Percentiles rank a stretch among this genome's conserved stretches.
Conservation (phyloP, 2,797 vertebrate genomes). For the Remorina albescens region DNA sequence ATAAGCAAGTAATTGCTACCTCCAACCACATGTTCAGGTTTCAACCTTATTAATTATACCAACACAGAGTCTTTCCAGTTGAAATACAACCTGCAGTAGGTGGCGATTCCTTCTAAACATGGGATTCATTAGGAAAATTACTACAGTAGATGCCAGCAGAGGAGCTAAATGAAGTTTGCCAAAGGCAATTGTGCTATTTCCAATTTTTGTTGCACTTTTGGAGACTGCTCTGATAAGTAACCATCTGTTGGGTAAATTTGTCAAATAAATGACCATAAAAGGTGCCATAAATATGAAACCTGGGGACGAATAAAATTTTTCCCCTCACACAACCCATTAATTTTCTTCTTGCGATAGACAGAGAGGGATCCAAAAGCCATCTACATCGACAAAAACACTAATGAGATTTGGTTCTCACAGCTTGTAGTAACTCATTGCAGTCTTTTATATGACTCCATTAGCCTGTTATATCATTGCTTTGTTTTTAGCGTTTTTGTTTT, state of each 20-base stretch:
- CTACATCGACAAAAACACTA: slow-evolving; percentile 55
- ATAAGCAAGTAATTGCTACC: slow-evolving; percentile 54
- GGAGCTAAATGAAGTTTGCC: slow-evolving; percentile 39
- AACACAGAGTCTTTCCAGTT: slow-evolving; percentile 47
- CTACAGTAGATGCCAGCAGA: slow-evolving; percentile 25
- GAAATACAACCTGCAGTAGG: slow-evolving; percentile 46
- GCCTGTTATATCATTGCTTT: slow-evolving; percentile 11
- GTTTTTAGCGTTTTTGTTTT: slow-evolving; percentile 48
- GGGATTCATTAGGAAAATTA: slow-evolving; percentile 49
- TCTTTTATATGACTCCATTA: slow-evolving; percentile 55
- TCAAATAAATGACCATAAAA: slow-evolving; percentile 74
- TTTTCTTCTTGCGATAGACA: slow-evolving; percentile 53
- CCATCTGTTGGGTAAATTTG: slow-evolving; percentile 70
- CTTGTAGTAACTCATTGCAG: slow-evolving; percentile 59
- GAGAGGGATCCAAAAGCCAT: slow-evolving; percentile 54
- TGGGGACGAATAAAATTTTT: slow-evolving; percentile 58
- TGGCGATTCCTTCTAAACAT: slow-evolving; percentile 26
- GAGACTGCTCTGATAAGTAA: slow-evolving; percentile 62
- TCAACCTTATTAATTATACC: slow-evolving; percentile 57
- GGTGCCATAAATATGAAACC: slow-evolving; percentile 69
- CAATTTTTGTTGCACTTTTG: slow-evolving; percentile 58
- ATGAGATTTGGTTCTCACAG: slow-evolving; percentile 73
- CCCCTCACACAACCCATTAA: slow-evolving; percentile 69
- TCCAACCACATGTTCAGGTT: slow-evolving; percentile 55
- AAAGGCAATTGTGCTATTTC: slow-evolving; percentile 47